phyloP scores from a whole-genome alignment of 2,888 invertebrate species.

The Druceiella hillmani region DNA sequence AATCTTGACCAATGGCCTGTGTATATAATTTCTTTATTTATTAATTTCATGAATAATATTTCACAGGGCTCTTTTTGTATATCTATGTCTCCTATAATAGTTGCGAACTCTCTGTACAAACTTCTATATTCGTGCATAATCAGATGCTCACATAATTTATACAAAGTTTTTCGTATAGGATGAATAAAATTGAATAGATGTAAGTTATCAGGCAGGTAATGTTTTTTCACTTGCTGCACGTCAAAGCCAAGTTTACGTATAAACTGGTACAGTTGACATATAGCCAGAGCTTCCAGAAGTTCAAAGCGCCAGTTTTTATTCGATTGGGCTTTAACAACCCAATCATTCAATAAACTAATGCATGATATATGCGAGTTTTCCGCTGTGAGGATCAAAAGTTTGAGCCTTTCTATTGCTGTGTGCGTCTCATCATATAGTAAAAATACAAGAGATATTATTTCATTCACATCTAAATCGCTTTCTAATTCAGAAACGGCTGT shows the following conservation, averaged over 20 bases:
- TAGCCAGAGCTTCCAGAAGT: slow-evolving; percentile 40
- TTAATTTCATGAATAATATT: slow-evolving; percentile 35
- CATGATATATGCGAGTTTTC: slow-evolving; percentile 31
- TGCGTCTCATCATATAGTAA: slow-evolving; percentile 40
- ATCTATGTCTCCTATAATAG: slow-evolving; percentile 34
- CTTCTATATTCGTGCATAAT: slow-evolving; percentile 31
- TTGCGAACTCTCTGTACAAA: slow-evolving; percentile 34
- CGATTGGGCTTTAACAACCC: slow-evolving; percentile 35
- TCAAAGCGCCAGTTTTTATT: slow-evolving; percentile 36
- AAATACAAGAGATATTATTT: slow-evolving; percentile 41
- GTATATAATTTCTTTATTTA: slow-evolving; percentile 6
- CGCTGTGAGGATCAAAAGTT: slow-evolving; percentile 35
- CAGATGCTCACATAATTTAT: slow-evolving; percentile 39
- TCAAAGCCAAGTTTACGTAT: slow-evolving; percentile 39
- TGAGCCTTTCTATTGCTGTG: slow-evolving; percentile 38
- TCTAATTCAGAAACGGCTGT: slow-evolving; percentile 36
- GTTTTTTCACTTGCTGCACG: slow-evolving; percentile 30
- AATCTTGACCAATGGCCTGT: background rate
- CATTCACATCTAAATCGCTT: slow-evolving; percentile 37
- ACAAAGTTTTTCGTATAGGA: slow-evolving; percentile 38
- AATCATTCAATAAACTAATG: slow-evolving; percentile 36
- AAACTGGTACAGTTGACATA: slow-evolving; percentile 36
- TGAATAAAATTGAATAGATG: slow-evolving; percentile 31
- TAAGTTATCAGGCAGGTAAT: slow-evolving; percentile 32
- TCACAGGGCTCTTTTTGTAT: slow-evolving; percentile 36